Base-by-base conservation (phyloP, 2,113 vertebrate species). In the Elachura formosa region DNA sequence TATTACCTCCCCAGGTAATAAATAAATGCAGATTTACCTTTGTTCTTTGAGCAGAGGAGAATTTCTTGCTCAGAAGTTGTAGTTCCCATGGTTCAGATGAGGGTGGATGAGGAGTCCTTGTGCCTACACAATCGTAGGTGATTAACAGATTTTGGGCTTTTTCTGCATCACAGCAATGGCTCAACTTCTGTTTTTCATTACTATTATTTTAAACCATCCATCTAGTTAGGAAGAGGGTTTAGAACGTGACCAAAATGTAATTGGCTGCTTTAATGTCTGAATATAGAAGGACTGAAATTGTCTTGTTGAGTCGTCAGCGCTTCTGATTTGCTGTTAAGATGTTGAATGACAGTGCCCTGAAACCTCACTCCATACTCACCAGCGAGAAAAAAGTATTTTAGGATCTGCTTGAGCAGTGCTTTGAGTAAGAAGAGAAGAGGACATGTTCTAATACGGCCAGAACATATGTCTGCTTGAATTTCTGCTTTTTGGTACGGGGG, bases 331-430 rank as follows among this genome's bases (percentile, higher is more conserved):
- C 38, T 91, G 56, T 87, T 40, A 9, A 0, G 0, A 5, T 64
- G 71, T 25, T 91, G 85, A 87, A 55, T 51, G 52, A 41, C 76
- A 66, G 56, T 58, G 52, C 85, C 85, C 71, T 82, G 55, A 95
- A 91, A 82, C 69, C 69, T 91, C 71, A 62, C 41, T 81, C 29
- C 34, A 34, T 54, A 21, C 46, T 66, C 45, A 41, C 29, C 46
- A 89, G 48, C 23, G 22, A 72, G 48, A 26, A 66, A 66, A 49
- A 52, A 28, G 7, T 63, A 36, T 73, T 81, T 84, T 89, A 84
- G 69, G 66, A 68, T 82, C 28, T 81, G 14, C 66, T 68, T 48
- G 73, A 79, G 74, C n/a, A 56, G 13, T 84, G 64, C 52, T 63
- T 89, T 45, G 58, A 25, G 25, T 55, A 43, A 75, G 78, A 87